Base-by-base conservation (phyloP, 2,888 invertebrate genomes). In the Drosophila tanythrix region DNA sequence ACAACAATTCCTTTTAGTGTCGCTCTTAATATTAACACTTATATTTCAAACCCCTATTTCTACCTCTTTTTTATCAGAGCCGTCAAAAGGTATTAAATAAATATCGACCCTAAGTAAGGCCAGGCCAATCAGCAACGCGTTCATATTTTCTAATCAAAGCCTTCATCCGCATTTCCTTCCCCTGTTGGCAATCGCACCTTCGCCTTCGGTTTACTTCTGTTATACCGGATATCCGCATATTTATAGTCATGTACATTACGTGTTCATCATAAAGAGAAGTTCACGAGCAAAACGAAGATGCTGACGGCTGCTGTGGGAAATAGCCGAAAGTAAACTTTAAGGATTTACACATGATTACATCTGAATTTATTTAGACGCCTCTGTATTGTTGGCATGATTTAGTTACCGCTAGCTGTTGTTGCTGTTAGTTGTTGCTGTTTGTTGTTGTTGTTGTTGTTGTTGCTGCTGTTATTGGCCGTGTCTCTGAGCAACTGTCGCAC, bases 261-360 rank as follows among this genome's bases (percentile, higher is more conserved):
- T 67, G 68, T 50, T 68, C 58, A 70, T 71, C 61, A 51, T 66
- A 62, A 51, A 46, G 43, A 55, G n/a, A 60, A 48, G 52, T 48
- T 36, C 29, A 18, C 18, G 58, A 31, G 36, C 43, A 40, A 46
- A 35, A 56, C 53, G 40, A 33, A 48, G n/a, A 64, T 53, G 35
- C 11, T 38, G 29, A 27, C 25, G n/a, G 46, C 13, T n/a, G 57
- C 29, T 43, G 18, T 21, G 48, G 65, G 67, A 73, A 78, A 82
- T 63, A 57, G 67, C 56, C 43, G 60, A 70, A 58, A 74, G 73
- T 75, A 74, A 85, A 83, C 74, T 81, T 76, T 61, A 85, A 74
- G 83, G 83, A 83, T 82, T 82, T 82, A 65, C 83, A 72, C 83
- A 76, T 83, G 81, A 82, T 83, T 83, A 82, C 70, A 78, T 74